Conservation (phyloP, 2,888 invertebrate species). For the Blera fallax region DNA sequence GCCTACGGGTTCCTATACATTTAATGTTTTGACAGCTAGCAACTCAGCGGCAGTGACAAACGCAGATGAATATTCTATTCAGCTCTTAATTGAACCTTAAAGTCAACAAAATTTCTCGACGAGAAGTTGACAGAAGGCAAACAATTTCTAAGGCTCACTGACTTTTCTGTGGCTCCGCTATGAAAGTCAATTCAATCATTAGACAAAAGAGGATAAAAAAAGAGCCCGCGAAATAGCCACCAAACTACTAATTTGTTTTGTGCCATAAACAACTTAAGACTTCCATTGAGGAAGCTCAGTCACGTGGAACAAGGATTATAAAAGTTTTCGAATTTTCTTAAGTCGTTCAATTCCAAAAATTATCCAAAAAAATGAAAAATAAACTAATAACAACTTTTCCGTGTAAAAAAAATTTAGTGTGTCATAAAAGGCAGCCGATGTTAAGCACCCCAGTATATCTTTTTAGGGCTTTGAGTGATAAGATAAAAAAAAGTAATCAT, state of each 20-base stretch:
- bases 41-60: too few species aligned
- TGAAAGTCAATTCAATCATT: too few species aligned
- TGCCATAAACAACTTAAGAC: background rate
- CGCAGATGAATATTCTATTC: too few species aligned
- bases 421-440: constrained; percentile 31
- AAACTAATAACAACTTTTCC: background rate
- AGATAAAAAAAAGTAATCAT: constrained; percentile 14
- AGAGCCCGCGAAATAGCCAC: too few species aligned
- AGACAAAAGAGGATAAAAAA: too few species aligned
- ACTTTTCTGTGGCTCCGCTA: too few species aligned
- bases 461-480: constrained; percentile 37
- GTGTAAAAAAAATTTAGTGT: background rate
- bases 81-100: too few species aligned
- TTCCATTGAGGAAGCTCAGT: background rate
- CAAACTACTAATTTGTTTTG: background rate
- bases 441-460: constrained; percentile 19
- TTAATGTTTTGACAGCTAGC: too few species aligned
- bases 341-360: background rate
- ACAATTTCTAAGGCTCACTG: too few species aligned
- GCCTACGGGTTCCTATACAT: too few species aligned
- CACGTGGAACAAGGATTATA: background rate
- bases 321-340: background rate
- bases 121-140: too few species aligned
- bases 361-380: background rate
- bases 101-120: too few species aligned